Percentiles rank a stretch among this genome's conserved stretches.
Conservation (phyloP, 2,113 vertebrate species). For the Datnioides undecimradiatus region DNA sequence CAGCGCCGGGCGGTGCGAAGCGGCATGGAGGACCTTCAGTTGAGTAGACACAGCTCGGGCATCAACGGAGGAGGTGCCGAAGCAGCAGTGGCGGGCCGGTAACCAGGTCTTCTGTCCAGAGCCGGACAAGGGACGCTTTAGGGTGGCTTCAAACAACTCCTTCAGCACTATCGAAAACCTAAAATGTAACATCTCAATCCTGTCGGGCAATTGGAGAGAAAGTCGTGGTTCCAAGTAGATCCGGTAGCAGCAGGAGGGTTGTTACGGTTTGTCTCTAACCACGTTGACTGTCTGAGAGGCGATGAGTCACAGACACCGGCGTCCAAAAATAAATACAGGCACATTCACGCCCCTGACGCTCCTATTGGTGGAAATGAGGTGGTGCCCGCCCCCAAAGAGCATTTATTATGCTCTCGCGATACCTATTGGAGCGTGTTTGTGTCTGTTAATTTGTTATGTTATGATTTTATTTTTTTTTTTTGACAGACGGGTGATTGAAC, state of each 20-base stretch:
- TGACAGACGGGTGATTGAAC: background rate
- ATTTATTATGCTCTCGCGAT: background rate
- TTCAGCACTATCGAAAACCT: conserved; percentile 80
- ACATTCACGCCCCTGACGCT: conserved; percentile 40
- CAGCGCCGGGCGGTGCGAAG: conserved; percentile 29
- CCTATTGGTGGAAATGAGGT: conserved; percentile 57
- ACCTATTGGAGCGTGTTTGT: background rate
- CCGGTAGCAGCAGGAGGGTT: background rate
- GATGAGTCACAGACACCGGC: conserved; percentile 45
- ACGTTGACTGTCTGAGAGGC: background rate
- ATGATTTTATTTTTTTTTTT: no score
- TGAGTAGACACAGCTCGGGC: conserved; percentile 5
- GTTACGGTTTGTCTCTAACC: fast-evolving
- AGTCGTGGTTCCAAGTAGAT: conserved; percentile 29
- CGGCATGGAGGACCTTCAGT: conserved; percentile 60
- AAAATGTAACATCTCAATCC: conserved; percentile 86
- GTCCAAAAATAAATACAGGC: conserved; percentile 42
- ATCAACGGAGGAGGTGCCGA: conserved; percentile 54
- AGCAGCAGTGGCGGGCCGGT: conserved; percentile 45
- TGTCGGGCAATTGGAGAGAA: conserved; percentile 58
- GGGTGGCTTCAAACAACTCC: conserved; percentile 80
- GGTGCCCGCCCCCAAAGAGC: conserved; percentile 49
- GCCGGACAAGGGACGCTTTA: conserved; percentile 73
- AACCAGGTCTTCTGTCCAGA: conserved; percentile 61
- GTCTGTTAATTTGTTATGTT: background rate